Evolutionary conservation across 2,888 invertebrate species (phyloP).

Genomic region (Blastobasis adustella): DNA sequence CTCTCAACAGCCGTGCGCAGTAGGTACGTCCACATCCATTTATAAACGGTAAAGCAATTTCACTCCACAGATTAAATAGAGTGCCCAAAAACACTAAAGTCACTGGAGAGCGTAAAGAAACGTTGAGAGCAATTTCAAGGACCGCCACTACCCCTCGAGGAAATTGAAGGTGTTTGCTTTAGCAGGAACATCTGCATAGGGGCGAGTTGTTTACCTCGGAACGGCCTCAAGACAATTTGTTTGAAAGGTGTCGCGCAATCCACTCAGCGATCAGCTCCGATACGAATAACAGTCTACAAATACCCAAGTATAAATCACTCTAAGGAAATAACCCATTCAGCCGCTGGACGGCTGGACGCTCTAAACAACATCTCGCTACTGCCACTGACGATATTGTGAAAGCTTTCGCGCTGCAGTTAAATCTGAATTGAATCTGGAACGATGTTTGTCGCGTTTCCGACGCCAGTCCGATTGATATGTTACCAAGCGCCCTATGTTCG

Average conservation of each 20-base stretch:
- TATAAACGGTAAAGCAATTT: slow-evolving; percentile 31
- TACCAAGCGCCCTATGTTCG: too few species aligned
- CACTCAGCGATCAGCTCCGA: slow-evolving; percentile 57
- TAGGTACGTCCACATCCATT: background rate
- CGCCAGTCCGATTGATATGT: slow-evolving; percentile 9
- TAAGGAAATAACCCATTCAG: slow-evolving; percentile 44
- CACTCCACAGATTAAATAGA: slow-evolving; percentile 50
- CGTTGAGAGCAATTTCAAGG: slow-evolving; percentile 51
- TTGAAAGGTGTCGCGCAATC: slow-evolving; percentile 73
- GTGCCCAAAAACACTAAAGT: slow-evolving; percentile 35
- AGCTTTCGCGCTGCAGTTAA: slow-evolving; percentile 22
- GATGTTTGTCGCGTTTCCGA: slow-evolving; percentile 12
- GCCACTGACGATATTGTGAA: slow-evolving; percentile 33
- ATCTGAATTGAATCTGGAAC: slow-evolving; percentile 1
- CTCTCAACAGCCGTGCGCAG: background rate
- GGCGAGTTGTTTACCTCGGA: slow-evolving; percentile 63
- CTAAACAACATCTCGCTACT: slow-evolving; percentile 34
- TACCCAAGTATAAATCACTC: slow-evolving; percentile 59
- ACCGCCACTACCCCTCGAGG: slow-evolving; percentile 40
- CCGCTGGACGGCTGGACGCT: slow-evolving; percentile 52
- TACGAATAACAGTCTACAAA: slow-evolving; percentile 47
- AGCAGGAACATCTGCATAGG: slow-evolving; percentile 60
- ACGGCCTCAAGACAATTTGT: slow-evolving; percentile 70
- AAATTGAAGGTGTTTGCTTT: slow-evolving; percentile 57
- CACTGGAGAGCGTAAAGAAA: slow-evolving; percentile 34